Percentiles rank a stretch among this genome's conserved stretches.
These are phyloP conservation scores for Gymnothorax reevesii DNA, from an alignment of 2,797 vertebrate genomes.

Conservation along the genomic window DNA sequence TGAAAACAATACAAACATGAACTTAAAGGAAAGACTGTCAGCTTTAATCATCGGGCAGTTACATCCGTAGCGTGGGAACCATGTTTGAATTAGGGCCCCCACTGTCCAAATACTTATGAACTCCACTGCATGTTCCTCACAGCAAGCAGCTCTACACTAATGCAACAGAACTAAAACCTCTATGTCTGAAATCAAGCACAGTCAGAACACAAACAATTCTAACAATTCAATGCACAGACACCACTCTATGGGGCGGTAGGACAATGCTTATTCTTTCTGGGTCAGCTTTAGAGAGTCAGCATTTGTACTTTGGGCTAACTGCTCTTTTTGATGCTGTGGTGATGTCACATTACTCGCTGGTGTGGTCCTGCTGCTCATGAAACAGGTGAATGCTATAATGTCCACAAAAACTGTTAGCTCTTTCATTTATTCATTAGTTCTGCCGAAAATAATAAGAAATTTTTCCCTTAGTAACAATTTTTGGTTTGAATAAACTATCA, in stretches of 20 bases:
- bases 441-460: not conserved
- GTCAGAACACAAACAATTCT: not conserved
- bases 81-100: too few relatives aligned
- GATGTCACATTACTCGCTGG: not conserved
- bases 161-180: too few relatives aligned
- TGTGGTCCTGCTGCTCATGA: not conserved
- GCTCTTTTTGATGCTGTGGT: not conserved
- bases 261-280: not conserved
- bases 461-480: not conserved
- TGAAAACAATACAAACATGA: too few relatives aligned
- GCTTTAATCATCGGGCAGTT: too few relatives aligned
- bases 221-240: not conserved
- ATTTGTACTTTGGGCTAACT: not conserved
- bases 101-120: too few relatives aligned
- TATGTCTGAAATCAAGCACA: not conserved
- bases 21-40: too few relatives aligned
- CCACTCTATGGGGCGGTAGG: not conserved
- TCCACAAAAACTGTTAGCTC: not conserved
- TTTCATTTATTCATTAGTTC: not conserved
- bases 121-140: too few relatives aligned
- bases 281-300: not conserved
- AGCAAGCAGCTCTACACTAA: too few relatives aligned
- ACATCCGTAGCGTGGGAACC: too few relatives aligned
- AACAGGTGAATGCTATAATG: not conserved
- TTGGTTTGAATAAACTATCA: not conserved